A percentile compares a stretch with the other conserved stretches of the same genome.
Conservation (phyloP, 30 jellyfish, hydroid and myxozoan genomes). For the Nemopilema nomurai region DNA sequence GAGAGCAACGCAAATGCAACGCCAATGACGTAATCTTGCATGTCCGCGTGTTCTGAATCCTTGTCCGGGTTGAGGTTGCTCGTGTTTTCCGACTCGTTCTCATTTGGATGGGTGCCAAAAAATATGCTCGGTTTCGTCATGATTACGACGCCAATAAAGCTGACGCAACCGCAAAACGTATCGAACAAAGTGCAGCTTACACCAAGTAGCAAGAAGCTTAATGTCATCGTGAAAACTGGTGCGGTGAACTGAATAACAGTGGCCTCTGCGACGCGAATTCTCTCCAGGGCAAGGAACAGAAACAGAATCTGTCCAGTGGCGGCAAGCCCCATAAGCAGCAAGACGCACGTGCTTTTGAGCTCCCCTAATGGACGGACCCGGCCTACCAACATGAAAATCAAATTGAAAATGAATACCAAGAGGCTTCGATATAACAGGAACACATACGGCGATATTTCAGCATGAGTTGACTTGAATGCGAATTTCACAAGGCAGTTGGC, state of each 20-base stretch:
- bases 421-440: constrained; percentile 74
- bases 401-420: constrained; percentile 36
- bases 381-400: constrained; percentile 69
- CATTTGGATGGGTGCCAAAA: constrained; percentile 47
- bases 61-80: constrained; percentile 44
- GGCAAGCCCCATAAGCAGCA: constrained; percentile 69
- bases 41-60: constrained; percentile 33
- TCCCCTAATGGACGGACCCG: constrained; percentile 69
- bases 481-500: constrained; percentile 75
- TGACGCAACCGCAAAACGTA: constrained; percentile 72
- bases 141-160: constrained; percentile 78
- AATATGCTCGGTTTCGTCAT: constrained; percentile 84
- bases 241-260: constrained; percentile 91
- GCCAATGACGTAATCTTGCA: constrained; percentile 63
- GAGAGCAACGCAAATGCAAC: constrained; percentile 62
- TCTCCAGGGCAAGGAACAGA: constrained; percentile 69
- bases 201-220: constrained; percentile 70
- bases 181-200: constrained; percentile 74
- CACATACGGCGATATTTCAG: constrained; percentile 58
- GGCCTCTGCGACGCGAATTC: constrained; percentile 82
- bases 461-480: constrained; percentile 64
- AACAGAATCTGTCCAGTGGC: constrained; percentile 80
- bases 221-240: constrained; percentile 82
- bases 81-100: constrained; percentile 15
- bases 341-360: neutral